Conservation (phyloP, 1,140 invertebrate genomes). For the Hormaphis cornu region DNA sequence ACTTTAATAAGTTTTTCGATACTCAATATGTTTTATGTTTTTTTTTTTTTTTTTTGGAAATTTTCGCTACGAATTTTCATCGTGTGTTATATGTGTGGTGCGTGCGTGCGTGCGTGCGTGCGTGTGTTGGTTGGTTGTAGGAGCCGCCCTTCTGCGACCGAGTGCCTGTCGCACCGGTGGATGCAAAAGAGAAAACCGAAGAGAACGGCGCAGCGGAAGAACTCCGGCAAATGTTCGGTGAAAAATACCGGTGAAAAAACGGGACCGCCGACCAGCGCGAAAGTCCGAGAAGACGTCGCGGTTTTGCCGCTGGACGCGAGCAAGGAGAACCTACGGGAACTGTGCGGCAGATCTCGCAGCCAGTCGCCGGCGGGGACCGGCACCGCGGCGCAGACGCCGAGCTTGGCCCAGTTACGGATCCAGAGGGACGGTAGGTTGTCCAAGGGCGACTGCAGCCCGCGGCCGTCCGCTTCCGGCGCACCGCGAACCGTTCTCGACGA, state of each 20-base stretch:
- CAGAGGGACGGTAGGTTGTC: background rate
- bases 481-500: background rate
- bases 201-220: constrained; percentile 1
- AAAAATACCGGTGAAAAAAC: background rate
- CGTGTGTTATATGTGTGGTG: constrained; percentile 5
- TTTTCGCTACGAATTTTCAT: constrained; percentile 7
- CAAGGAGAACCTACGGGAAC: background rate
- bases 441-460: background rate
- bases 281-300: background rate
- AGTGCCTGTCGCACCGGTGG: constrained; percentile 68
- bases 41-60: background rate
- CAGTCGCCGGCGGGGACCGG: background rate
- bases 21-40: no score
- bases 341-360: background rate
- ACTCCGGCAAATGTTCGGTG: background rate
- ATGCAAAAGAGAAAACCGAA: constrained; percentile 42
- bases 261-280: background rate
- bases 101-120: constrained; percentile 39
- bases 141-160: constrained; percentile 58
- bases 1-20: no score
- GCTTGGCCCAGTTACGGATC: background rate
- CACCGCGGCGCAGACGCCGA: background rate
- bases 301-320: background rate
- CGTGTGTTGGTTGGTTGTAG: constrained; percentile 50
- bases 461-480: background rate